These are phyloP conservation scores for Stomatorhinus walkeri DNA, from an alignment of 2,797 vertebrate species.

Conservation along the genomic window DNA sequence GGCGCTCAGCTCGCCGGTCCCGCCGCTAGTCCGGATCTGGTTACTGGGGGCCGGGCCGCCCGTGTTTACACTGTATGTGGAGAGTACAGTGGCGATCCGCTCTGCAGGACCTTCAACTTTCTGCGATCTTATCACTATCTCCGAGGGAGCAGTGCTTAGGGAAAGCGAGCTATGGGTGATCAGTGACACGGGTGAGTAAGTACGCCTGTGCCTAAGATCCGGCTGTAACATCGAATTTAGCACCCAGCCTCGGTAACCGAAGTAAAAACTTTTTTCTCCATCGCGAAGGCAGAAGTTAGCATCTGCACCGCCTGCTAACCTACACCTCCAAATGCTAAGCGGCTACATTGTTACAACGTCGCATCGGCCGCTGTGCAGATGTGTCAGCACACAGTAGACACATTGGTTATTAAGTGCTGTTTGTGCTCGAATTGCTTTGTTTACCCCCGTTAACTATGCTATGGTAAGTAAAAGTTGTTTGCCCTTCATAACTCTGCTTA, in stretches of 20 bases:
- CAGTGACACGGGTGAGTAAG: constrained; percentile 41
- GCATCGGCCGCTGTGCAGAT: not conserved
- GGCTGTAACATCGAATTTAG: not conserved
- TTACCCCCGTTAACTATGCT: not conserved
- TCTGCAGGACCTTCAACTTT: not conserved
- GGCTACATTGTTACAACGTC: not conserved
- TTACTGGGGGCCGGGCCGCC: not conserved
- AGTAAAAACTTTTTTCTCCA: not conserved
- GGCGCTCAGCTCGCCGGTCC: not conserved
- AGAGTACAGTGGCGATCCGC: not conserved
- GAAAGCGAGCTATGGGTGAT: constrained; percentile 23
- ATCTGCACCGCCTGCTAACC: not conserved
- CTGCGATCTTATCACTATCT: not conserved
- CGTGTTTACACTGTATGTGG: not conserved
- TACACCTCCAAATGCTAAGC: not conserved
- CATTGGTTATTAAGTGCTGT: not conserved
- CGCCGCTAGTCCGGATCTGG: not conserved
- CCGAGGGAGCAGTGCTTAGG: constrained; percentile 6
- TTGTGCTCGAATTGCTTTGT: not conserved
- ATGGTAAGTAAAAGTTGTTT: not conserved
- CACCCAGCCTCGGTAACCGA: not conserved
- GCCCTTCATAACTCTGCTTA: not conserved
- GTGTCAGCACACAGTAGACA: too few species aligned
- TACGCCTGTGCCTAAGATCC: too few species aligned
- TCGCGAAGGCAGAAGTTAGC: not conserved